Evolutionary conservation across 2,888 invertebrate genomes (phyloP).

Genomic region (Therioaphis trifolii): DNA sequence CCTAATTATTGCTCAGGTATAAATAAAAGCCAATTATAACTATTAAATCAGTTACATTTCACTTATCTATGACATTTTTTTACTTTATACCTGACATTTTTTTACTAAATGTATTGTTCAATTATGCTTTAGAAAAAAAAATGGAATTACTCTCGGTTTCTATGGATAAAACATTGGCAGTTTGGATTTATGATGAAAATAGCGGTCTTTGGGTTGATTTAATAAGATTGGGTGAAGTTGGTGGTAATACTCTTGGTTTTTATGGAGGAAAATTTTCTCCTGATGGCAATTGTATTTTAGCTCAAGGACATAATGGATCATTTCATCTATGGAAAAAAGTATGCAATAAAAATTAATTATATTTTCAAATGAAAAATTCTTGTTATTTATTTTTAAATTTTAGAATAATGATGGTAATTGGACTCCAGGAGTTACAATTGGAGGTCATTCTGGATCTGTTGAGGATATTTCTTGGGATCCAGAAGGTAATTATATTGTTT

Average conservation of each 20-base stretch:
- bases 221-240: constrained; percentile 89
- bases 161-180: constrained; percentile 89
- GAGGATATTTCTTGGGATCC: constrained; percentile 89
- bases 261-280: constrained; percentile 86
- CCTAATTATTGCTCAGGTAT: constrained; percentile 66
- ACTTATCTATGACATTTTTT: too few relatives aligned
- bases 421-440: constrained; percentile 76
- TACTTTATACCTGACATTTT: neutral
- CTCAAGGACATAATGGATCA: constrained; percentile 92
- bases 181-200: constrained; percentile 81
- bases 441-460: constrained; percentile 88
- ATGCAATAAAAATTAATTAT: neutral
- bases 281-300: constrained; percentile 78
- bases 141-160: constrained; percentile 84
- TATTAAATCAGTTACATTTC: too few relatives aligned
- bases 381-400: neutral
- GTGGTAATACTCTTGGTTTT: constrained; percentile 93
- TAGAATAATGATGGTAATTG: constrained; percentile 72
- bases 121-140: constrained; percentile 57
- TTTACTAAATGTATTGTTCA: constrained; percentile 53
- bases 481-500: constrained; percentile 80
- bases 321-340: constrained; percentile 83
- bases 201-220: constrained; percentile 85
- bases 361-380: neutral
- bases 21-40: neutral